Evolutionary conservation across 2,888 invertebrate species (phyloP).

Genomic region (Amiota mariae): DNA sequence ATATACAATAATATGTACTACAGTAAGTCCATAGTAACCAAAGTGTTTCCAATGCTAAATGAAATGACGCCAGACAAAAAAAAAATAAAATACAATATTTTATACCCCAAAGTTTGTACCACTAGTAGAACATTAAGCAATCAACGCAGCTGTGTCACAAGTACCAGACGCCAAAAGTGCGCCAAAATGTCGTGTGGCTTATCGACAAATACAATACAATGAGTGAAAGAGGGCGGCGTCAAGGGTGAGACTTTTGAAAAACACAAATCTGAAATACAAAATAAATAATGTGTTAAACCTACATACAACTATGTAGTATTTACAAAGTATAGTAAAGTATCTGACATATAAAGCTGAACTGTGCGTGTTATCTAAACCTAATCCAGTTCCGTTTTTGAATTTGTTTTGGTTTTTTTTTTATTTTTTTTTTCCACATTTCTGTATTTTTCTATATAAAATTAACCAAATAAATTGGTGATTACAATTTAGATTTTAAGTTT

Average conservation of each 20-base stretch:
- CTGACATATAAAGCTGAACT: conserved; percentile 44
- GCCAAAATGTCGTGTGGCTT: conserved; percentile 25
- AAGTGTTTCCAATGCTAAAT: no score
- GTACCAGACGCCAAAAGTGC: conserved; percentile 18
- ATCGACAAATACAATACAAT: neutral
- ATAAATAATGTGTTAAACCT: no score
- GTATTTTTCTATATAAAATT: no score
- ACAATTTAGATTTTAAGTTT: neutral
- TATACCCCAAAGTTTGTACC: neutral
- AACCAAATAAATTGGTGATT: neutral
- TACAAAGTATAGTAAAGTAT: no score
- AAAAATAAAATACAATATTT: neutral
- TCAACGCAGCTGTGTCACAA: neutral
- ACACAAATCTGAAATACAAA: no score
- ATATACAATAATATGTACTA: no score
- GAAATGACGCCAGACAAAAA: neutral
- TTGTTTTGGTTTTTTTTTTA: neutral
- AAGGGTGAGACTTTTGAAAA: no score
- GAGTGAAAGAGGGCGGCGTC: neutral
- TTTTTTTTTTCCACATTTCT: no score
- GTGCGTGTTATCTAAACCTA: conserved; percentile 66
- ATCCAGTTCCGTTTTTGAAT: conserved; percentile 50
- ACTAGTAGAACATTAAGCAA: neutral
- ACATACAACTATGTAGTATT: no score
- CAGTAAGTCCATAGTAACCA: no score